A percentile compares a stretch with the other conserved stretches of the same genome.
Conservation (phyloP, 2,888 invertebrate genomes). For the Cyclophora albipunctata region DNA sequence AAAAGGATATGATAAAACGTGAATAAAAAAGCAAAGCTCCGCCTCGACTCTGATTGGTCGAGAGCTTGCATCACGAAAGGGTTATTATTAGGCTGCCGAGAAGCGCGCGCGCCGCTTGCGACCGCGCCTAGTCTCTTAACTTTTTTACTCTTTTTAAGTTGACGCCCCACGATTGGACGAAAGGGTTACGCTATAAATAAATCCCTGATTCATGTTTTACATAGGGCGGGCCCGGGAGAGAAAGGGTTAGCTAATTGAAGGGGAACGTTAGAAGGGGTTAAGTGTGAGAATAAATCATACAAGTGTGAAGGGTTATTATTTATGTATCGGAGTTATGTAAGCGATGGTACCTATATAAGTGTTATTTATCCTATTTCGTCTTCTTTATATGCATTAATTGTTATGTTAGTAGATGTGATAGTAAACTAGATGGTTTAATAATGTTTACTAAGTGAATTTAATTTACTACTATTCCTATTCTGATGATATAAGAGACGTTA, state of each 20-base stretch:
- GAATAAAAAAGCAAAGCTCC: conserved; percentile 34
- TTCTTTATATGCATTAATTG: too few relatives aligned
- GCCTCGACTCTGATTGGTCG: conserved; percentile 62
- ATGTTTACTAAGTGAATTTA: too few relatives aligned
- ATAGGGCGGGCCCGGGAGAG: conserved; percentile 44
- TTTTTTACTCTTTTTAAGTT: conserved; percentile 64
- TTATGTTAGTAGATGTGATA: too few relatives aligned
- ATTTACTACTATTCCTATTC: too few relatives aligned
- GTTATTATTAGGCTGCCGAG: conserved; percentile 62
- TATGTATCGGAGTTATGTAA: too few relatives aligned
- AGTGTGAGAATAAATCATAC: conserved; percentile 29
- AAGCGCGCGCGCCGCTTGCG: conserved; percentile 51
- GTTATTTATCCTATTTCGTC: too few relatives aligned
- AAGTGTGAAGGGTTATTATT: conserved; percentile 12
- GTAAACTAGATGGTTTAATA: too few relatives aligned
- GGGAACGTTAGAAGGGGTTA: conserved; percentile 45
- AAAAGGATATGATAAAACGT: conserved; percentile 8
- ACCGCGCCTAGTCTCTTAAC: conserved; percentile 52
- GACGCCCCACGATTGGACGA: conserved; percentile 53
- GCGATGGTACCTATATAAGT: too few relatives aligned
- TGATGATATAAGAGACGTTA: too few relatives aligned
- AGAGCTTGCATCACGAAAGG: conserved; percentile 61
- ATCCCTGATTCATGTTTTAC: conserved; percentile 39
- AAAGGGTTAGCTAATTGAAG: conserved; percentile 57
- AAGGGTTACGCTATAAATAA: conserved; percentile 67